Conservation (phyloP, 2,888 invertebrate genomes). For the Agonopterix heracliana region DNA sequence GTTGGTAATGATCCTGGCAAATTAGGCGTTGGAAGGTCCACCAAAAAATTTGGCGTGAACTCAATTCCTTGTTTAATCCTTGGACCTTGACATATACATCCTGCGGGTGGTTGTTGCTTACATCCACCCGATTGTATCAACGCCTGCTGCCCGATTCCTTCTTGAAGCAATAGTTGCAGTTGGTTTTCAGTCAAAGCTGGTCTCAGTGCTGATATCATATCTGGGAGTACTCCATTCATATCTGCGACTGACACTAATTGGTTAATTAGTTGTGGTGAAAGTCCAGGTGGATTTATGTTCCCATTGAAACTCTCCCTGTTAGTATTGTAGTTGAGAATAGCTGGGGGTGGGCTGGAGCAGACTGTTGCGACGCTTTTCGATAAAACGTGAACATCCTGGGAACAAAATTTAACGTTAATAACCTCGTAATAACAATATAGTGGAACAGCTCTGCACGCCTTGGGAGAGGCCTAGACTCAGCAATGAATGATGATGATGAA, state of each 20-base stretch:
- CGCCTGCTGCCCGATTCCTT: background rate
- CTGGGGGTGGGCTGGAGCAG: background rate
- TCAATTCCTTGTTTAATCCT: too few species aligned
- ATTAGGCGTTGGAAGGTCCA: background rate
- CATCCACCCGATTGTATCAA: background rate
- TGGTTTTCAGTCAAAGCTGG: background rate
- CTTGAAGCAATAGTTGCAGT: background rate
- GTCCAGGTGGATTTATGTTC: slow-evolving; percentile 11
- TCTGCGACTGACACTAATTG: slow-evolving; percentile 21
- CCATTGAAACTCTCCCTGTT: background rate
- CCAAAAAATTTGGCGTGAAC: background rate
- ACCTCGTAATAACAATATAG: too few species aligned
- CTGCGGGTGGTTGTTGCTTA: too few species aligned
- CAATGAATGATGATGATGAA: background rate
- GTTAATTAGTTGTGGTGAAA: slow-evolving; percentile 19
- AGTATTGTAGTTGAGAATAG: too few species aligned
- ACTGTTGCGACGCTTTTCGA: slow-evolving; percentile 14
- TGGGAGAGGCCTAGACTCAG: too few species aligned
- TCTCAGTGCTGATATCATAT: slow-evolving; percentile 15
- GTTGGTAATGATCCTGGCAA: background rate
- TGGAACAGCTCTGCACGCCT: too few species aligned
- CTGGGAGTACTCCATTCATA: slow-evolving; percentile 23
- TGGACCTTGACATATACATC: too few species aligned
- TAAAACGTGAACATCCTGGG: slow-evolving; percentile 14
- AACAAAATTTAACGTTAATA: background rate